Conservation (phyloP, 1,140 invertebrate species). For the Meloidogyne exigua region DNA sequence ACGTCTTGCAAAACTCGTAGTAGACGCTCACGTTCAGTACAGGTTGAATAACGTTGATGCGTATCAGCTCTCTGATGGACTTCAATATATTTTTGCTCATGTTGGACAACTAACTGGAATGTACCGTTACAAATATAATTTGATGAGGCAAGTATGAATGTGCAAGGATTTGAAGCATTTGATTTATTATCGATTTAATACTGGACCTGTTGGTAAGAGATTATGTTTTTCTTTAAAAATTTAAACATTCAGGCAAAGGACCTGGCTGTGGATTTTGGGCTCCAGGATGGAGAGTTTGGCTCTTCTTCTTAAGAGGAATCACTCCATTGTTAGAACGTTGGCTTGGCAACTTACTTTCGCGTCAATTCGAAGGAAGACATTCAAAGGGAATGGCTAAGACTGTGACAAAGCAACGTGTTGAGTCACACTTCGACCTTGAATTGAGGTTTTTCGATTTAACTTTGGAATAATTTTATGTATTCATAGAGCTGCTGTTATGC, state of each 20-base stretch:
- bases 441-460: slow-evolving; percentile 75
- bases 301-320: slow-evolving; percentile 98
- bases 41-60: slow-evolving; percentile 98
- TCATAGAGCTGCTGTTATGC: slow-evolving; percentile 74
- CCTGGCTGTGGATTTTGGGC: slow-evolving; percentile 99
- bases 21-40: slow-evolving; percentile 99
- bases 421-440: slow-evolving; percentile 98
- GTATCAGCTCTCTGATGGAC: slow-evolving; percentile 88
- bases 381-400: slow-evolving; percentile 99
- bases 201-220: slow-evolving; percentile 69
- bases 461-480: slow-evolving; percentile 69
- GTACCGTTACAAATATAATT: slow-evolving; percentile 87
- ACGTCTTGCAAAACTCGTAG: slow-evolving; percentile 91
- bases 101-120: slow-evolving; percentile 98
- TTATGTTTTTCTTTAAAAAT: slow-evolving; percentile 8
- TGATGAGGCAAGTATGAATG: slow-evolving; percentile 99
- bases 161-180: slow-evolving; percentile 99
- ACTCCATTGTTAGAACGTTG: slow-evolving; percentile 94
- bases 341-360: slow-evolving; percentile 92
- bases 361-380: slow-evolving; percentile 97
- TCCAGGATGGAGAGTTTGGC: slow-evolving; percentile 97
- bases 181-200: slow-evolving; percentile 99
- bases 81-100: slow-evolving; percentile 99
- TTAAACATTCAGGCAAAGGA: slow-evolving; percentile 85
- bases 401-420: slow-evolving; percentile 97